Evolutionary conservation across 2,797 vertebrate genomes (phyloP), one percentile per base, ranked within the genome.

Genomic region (Mus caroli): DNA sequence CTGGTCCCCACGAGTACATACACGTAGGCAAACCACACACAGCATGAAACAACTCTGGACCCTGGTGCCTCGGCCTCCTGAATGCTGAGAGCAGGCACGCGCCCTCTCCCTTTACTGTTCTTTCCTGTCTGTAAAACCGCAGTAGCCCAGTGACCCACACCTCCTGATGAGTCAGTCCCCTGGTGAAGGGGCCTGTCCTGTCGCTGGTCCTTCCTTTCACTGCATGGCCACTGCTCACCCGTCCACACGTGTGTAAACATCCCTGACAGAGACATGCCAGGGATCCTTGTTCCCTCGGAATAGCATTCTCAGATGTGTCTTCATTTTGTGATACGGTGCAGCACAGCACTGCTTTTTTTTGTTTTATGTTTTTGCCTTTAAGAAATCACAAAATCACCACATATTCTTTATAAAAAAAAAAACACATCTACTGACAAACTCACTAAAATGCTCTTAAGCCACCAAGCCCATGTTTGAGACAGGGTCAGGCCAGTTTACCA

Each of bases 361-460:
- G 37, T 12, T 84, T 58, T 58, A 22, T 77, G 15, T 0, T 69
- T 71, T 87, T 56, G 67, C 24, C n/a, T 73, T 87, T 73, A 71
- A 54, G 84, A 71, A 64, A 71, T 56, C 54, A 54, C 52, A 71
- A 73, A 54, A 73, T 24, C 50, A 76, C 62, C 20, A 12, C 15
- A 40, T 17, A 20, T 22, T 50, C 90, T 88, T 86, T 84, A 15
- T 79, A 90, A 79, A 93, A 89, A 52, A 90, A 79, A 93, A 89
- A 52, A 31, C 58, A 40, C 24, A 43, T 6, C 40, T 31, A 62
- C 56, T 75, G 93, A 40, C 37, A 83, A 83, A 92, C 20, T 43
- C 37, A 46, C 50, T 58, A 31, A 50, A 88, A 24, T 50, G 69
- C 2, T 15, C 73, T 75, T 76, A 90, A 67, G 84, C 1, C 31